Base-by-base conservation (phyloP, 1,140 invertebrate genomes). In the Pseudomyrmex gracilis region DNA sequence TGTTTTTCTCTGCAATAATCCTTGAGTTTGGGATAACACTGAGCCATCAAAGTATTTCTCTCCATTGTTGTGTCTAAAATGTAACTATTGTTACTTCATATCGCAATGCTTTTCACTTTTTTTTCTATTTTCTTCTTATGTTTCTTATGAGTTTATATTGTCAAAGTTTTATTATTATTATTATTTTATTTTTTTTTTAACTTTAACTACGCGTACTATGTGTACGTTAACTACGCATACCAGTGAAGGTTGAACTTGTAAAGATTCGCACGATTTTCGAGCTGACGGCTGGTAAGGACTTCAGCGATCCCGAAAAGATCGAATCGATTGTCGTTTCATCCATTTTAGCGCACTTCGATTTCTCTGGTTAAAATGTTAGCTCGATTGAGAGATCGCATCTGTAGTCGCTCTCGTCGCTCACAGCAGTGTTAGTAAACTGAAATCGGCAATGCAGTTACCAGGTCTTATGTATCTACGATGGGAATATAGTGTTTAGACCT, bases 231-330 rank as follows among this genome's bases (percentile, higher is more conserved):
- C n/a, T n/a, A n/a, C n/a, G 5, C 34, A 34, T 95, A 99, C 98
- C 98, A 92, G 99, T 99, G 91, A 99, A 99, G 0, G 99, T 99
- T 0, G 99, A 99, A 92, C 98, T 99, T 15, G 99, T 99, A 92
- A 99, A 99, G 90, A 99, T 99, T 83, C 99, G 96, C 17, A 99
- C 99, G 90, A 99, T 99, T 95, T 99, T 99, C 0, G 98, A 99
- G 93, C 98, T 99, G 47, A 99, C 98, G 2, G 98, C 97, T 2
- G 99, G 99, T 82, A 99, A 94, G 53, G 97, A 97, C 90, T 98
- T 97, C 85, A 99, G 94, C 2, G 96, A 97, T 15, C 99, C 99
- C 8, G 96, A 95, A 93, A 99, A 98, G 86, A 99, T 98, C 63
- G 97, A 95, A 93, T 99, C 98, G 24, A 99, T 96, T 0, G 97